A percentile compares a stretch with the other conserved stretches of the same genome.
phyloP scores from a whole-genome alignment of 1,140 invertebrate species.

The Caenorhabditis latens region DNA sequence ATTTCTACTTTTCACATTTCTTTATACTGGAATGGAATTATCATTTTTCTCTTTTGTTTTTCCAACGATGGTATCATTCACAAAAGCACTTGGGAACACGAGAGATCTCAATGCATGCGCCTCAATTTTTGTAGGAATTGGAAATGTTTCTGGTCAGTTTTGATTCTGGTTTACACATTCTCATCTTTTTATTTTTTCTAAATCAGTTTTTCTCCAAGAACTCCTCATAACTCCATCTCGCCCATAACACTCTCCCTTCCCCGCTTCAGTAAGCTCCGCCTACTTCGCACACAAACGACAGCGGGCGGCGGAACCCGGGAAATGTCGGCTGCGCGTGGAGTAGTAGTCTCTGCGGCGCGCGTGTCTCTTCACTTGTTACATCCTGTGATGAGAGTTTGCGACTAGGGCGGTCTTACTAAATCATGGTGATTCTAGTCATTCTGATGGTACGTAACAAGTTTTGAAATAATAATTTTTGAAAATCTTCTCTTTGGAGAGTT shows the following conservation, averaged over 20 bases:
- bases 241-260: not conserved
- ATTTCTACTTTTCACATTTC: not conserved
- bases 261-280: not conserved
- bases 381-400: slow-evolving; percentile 49
- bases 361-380: not conserved
- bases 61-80: slow-evolving; percentile 40
- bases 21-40: slow-evolving; percentile 36
- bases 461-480: not conserved
- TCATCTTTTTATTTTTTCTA: too few species aligned
- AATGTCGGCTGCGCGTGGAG: not conserved
- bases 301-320: slow-evolving; percentile 23
- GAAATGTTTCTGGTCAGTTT: slow-evolving; percentile 17
- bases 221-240: not conserved
- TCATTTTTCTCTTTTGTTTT: slow-evolving; percentile 10
- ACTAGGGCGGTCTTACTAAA: slow-evolving; percentile 48
- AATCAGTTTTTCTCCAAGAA: too few species aligned
- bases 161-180: too few species aligned
- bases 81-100: not conserved
- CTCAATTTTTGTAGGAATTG: slow-evolving; percentile 26
- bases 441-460: slow-evolving; percentile 34
- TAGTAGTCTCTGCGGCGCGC: not conserved
- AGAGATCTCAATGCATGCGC: slow-evolving; percentile 17
- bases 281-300: not conserved
- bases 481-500: slow-evolving; percentile 1
- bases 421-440: slow-evolving; percentile 55